Evolutionary conservation across 2,888 invertebrate species (phyloP), one percentile per base, ranked within the genome.

Genomic region (Trachelus stipa): DNA sequence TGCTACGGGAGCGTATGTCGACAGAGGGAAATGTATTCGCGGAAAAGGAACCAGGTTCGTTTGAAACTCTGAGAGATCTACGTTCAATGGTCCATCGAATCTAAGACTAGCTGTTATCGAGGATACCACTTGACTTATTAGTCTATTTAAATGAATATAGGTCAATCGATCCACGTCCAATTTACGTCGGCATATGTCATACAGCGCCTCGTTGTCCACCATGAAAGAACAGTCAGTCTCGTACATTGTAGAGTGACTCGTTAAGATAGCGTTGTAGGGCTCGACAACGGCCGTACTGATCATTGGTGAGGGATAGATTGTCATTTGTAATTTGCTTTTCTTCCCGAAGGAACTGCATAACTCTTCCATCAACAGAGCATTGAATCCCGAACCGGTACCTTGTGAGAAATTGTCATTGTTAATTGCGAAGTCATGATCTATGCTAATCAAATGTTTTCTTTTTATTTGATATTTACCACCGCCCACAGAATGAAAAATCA

Each of bases 61-160:
- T 81, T 83, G 83, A 68, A 83, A 83, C 73, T 83, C 83, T n/a
- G 83, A 83, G 0, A 83, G 76, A 79, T 83, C 83, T 31, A 83
- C 83, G 76, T 83, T 83, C 68, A 83, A 37, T 11, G 83, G 78
- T 3, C 83, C 83, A 56, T 80, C 71, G 73, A 83, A 83, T 31
- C 83, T 77, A 35, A 83, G 73, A 73, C 82, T 93, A 4, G 93
- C 93, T 3, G 93, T 93, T 82, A 93, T 92, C 92, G 91, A 35
- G 92, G 93, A 86, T 35, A 93, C 93, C 35, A 91, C 90, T 82
- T 90, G 90, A 77, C 92, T 92, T 78, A 94, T 92, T 40, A 94
- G 89, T 69, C 93, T 91, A 84, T 94, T 94, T 79, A 94, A 88
- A 87, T 93, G 94, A 15, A 92, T 92, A 89, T 94, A 94, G 12